Conservation (phyloP, 2,113 vertebrate genomes). For the Leucopsar rothschildi region DNA sequence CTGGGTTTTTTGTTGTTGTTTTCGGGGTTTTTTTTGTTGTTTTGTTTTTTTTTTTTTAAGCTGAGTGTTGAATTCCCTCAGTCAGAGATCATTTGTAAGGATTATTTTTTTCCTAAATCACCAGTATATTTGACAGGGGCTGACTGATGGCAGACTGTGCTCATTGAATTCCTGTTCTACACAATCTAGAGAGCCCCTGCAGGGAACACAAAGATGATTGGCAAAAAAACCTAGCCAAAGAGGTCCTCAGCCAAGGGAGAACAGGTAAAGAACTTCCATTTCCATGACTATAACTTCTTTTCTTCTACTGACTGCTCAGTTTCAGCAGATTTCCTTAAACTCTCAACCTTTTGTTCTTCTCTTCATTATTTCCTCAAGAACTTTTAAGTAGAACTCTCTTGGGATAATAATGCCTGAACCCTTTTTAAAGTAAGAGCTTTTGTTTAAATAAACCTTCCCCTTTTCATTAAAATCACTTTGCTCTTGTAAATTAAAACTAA, state of each 20-base stretch:
- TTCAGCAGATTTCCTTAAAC: not conserved
- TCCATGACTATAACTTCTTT: not conserved
- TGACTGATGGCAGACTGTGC: not conserved
- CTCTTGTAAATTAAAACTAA: conserved; percentile 40
- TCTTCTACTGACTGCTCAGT: not conserved
- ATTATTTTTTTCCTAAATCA: not conserved
- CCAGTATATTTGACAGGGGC: not conserved
- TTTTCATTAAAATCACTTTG: conserved; percentile 25
- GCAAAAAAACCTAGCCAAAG: not conserved
- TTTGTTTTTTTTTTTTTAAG: not conserved
- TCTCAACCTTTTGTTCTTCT: not conserved
- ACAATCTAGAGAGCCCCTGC: not conserved
- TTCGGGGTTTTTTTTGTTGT: too few species aligned
- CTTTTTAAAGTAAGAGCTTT: not conserved
- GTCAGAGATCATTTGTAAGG: not conserved
- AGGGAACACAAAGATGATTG: not conserved
- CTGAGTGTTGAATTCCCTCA: not conserved
- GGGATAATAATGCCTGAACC: not conserved
- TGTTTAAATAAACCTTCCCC: conserved; percentile 27
- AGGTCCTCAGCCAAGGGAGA: not conserved
- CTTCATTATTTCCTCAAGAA: conserved; percentile 9
- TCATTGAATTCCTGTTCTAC: not conserved
- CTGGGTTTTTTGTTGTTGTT: not conserved
- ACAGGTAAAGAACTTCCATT: not conserved
- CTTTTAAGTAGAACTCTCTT: not conserved